Base-by-base conservation (phyloP, 2,797 vertebrate species). In the Channallabes apus region DNA sequence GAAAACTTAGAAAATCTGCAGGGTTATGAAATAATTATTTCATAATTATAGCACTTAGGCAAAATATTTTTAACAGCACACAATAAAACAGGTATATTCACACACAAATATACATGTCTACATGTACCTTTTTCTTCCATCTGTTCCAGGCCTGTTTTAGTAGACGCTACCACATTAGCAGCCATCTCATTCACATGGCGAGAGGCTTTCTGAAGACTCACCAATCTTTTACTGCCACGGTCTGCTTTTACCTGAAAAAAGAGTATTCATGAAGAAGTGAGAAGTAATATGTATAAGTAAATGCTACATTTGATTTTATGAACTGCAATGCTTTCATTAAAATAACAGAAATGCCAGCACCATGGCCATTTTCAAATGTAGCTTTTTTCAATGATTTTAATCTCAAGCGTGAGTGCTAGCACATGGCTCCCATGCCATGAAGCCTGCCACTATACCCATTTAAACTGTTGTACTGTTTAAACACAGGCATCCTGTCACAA, bases 131-230 rank as follows among this genome's bases (percentile, higher is more conserved):
- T 97, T 2, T 99, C 97, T 86, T 98, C 97, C 0, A 98, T 95
- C 91, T 99, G 95, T 62, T 97, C 97, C 89, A 95, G 97, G 12
- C 98, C 98, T 0, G 96, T 97, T 88, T 94, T 97, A n/a, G 97
- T 98, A 5, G 98, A 99, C 29, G 95, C 97, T 89, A 99, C 95
- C 24, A 99, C 97, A 0, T 95, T 97, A 65, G 97, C 98, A 0
- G 98, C 96, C 97, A 94, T 97, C 91, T 98, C 96, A 0, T 99
- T 99, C 84, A 99, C 98, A 0, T 89, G 86, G 27, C 97, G 96
- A 0, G 98, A 99, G 7, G 97, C 97, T 84, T 98, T 97, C 92
- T 99, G 98, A 27, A 99, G 96, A 81, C 87, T 91, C 17, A 94
- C 6, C 86, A 99, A 92, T 94, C 93, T 96, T 84, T 85, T 94